These are phyloP conservation scores for Chaetops frenatus DNA, from an alignment of 2,113 vertebrate species.

Conservation along the genomic window DNA sequence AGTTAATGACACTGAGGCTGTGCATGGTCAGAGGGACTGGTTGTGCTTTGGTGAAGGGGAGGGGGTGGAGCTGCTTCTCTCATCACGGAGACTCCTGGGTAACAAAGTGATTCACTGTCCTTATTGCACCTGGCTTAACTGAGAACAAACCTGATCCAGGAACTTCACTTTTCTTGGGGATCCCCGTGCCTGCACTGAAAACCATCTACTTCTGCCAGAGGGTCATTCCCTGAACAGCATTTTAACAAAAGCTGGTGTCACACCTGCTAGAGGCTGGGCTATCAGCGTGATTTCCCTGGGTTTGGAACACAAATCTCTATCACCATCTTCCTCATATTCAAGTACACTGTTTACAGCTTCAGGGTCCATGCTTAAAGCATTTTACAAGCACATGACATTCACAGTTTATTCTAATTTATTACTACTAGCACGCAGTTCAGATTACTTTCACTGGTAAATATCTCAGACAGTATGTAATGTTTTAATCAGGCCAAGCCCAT, in stretches of 20 bases:
- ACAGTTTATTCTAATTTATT: background rate
- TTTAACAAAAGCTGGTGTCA: background rate
- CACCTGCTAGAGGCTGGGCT: background rate
- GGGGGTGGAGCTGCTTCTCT: background rate
- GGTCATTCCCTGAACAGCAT: too few species aligned
- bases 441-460: background rate
- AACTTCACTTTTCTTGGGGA: background rate
- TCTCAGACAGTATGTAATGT: background rate
- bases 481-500: background rate
- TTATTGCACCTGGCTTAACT: background rate
- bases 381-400: background rate
- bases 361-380: background rate
- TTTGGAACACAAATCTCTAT: background rate
- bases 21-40: background rate
- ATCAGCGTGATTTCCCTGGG: background rate
- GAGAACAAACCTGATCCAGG: background rate
- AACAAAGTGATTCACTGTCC: too few species aligned
- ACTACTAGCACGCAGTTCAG: background rate
- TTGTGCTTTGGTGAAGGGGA: background rate
- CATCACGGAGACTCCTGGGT: background rate
- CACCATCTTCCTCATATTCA: background rate
- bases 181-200: background rate
- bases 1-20: accelerated
- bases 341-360: background rate
- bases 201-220: background rate